Base-by-base conservation (phyloP, 1,140 invertebrate species). In the Chrysopa pallens region DNA sequence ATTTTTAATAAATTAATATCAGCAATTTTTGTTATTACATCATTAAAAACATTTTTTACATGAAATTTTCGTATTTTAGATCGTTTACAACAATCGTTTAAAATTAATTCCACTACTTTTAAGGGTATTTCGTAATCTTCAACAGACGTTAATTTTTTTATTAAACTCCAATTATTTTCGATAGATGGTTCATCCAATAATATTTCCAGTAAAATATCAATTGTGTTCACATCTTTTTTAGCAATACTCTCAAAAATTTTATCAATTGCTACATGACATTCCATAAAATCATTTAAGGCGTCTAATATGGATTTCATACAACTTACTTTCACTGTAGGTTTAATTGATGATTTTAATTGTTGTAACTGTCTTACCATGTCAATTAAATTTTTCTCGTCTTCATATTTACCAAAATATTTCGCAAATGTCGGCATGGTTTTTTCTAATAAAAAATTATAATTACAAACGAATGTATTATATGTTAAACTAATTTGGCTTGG, bases 81-180 rank as follows among this genome's bases (percentile, higher is more conserved):
- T 5, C 29, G 6, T 2, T 41, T 13, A 6, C 23, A 29, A 31
- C 11, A 13, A 8, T 41, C 29, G 2, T 5, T 1, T 9, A 41
- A 9, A n/a, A 41, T 41, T 6, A 6, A 2, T 14, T 41, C 17
- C 1, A 41, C 23, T 7, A 12, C 6, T 13, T 28, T 12, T 14
- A 13, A 9, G 4, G 29, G 27, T 6, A 41, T 33, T 29, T 29
- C 13, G 11, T 33, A 41, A 17, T 41, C 15, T 8, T 17, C 4
- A n/a, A 29, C 11, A 11, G 6, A 8, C 2, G n/a, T 31, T 14
- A 41, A 41, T 28, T 14, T 31, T 33, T 41, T 23, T 14, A 41
- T 33, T 8, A 14, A 8, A 14, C 7, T 14, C 40, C 40, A 41
- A 33, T 41, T 41, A 6, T 41, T 17, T 41, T 41, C 40, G n/a